These are phyloP conservation scores for human (Homo sapiens) DNA, from an alignment of 2,113 vertebrate species.

Conservation along the genomic window GRCh38 chr1:178100501-178101000, in stretches of 20 bases:
- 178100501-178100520: too few relatives aligned
- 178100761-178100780: slow-evolving; percentile 67
- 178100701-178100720: slow-evolving; percentile 57
- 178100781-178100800: slow-evolving; percentile 74
- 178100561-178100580: slow-evolving; percentile 12
- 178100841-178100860: slow-evolving; percentile 51
- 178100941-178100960: slow-evolving; percentile 38
- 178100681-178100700: slow-evolving; percentile 61
- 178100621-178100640: slow-evolving; percentile 23
- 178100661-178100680: slow-evolving; percentile 2
- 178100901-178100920: slow-evolving; percentile 72
- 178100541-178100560: background rate
- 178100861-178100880: slow-evolving; percentile 54
- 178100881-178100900: slow-evolving; percentile 63
- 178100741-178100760: slow-evolving; percentile 54
- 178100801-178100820: slow-evolving; percentile 67
- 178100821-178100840: slow-evolving; percentile 76
- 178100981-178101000: slow-evolving; percentile 49
- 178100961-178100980: slow-evolving; percentile 49
- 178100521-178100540: too few relatives aligned
- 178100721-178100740: slow-evolving; percentile 72
- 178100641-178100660: slow-evolving; percentile 16
- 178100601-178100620: slow-evolving; percentile 43
- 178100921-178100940: slow-evolving; percentile 60
- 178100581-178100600: slow-evolving; percentile 15